A percentile compares a stretch with the other conserved stretches of the same genome.
Conservation (phyloP, 2,113 vertebrate genomes). For the Sylvietta virens region DNA sequence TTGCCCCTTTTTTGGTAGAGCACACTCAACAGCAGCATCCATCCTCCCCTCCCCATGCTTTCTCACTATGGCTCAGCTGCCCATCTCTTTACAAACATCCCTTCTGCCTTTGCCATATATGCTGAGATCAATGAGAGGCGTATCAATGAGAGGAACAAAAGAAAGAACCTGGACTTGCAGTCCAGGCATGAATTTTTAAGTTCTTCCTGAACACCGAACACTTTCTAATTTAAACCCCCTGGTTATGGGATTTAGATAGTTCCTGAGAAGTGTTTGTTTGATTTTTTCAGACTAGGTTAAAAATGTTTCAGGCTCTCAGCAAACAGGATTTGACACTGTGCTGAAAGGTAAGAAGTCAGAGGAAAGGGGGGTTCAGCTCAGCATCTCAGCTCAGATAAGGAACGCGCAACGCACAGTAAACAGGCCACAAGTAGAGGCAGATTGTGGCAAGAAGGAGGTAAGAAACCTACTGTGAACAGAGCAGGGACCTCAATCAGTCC, state of each 20-base stretch:
- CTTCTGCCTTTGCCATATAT: not conserved
- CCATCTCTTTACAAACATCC: not conserved
- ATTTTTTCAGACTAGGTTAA: not conserved
- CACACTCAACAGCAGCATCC: not conserved
- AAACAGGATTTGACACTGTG: constrained; percentile 22
- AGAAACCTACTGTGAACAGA: not conserved
- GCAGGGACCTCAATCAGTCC: not conserved
- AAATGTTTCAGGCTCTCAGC: not conserved
- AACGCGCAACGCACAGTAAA: not conserved
- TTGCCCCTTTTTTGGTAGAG: not conserved
- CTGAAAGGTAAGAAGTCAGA: not conserved
- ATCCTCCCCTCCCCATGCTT: not conserved
- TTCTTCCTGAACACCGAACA: not conserved
- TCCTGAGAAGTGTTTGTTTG: not conserved
- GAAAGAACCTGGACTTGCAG: not conserved
- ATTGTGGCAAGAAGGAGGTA: not conserved
- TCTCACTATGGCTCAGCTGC: not conserved
- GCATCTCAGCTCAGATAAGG: not conserved
- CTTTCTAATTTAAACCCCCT: not conserved
- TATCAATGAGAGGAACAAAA: not conserved
- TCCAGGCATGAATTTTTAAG: not conserved
- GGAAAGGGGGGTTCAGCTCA: not conserved
- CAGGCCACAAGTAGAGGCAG: not conserved
- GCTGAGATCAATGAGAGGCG: not conserved
- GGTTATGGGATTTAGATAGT: not conserved